These are phyloP conservation scores for Saturnia pavonia DNA, from an alignment of 2,888 invertebrate species.

Conservation along the genomic window DNA sequence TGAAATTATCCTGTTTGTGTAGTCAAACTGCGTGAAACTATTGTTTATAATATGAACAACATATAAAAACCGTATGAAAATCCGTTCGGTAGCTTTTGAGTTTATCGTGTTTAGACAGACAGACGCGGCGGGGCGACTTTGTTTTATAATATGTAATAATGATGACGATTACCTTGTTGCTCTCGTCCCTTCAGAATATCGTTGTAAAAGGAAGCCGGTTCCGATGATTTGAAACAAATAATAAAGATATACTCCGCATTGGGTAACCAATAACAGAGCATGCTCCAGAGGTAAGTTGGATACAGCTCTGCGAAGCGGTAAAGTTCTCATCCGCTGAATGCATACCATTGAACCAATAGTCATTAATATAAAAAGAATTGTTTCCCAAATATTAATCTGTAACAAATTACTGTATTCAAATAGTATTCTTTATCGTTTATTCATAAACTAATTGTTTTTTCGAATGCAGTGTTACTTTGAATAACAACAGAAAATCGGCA, in stretches of 20 bases:
- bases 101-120: no score
- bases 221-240: conserved; percentile 90
- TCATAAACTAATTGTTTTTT: conserved; percentile 1
- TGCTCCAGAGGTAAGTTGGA: conserved; percentile 83
- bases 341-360: conserved; percentile 67
- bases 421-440: background rate
- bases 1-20: conserved; percentile 61
- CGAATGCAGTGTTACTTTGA: no score
- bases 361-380: conserved; percentile 70
- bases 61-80: no score
- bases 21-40: background rate
- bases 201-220: conserved; percentile 81
- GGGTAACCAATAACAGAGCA: conserved; percentile 88
- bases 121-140: background rate
- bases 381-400: conserved; percentile 83
- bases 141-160: background rate
- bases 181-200: conserved; percentile 59
- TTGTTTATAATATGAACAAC: no score
- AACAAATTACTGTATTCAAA: conserved; percentile 31
- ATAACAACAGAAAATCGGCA: no score
- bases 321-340: conserved; percentile 66
- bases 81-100: no score
- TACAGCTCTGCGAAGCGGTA: conserved; percentile 60
- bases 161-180: conserved; percentile 59
- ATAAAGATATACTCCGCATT: conserved; percentile 90